phyloP scores from a whole-genome alignment of 2,797 vertebrate genomes.

The Danio choprae region DNA sequence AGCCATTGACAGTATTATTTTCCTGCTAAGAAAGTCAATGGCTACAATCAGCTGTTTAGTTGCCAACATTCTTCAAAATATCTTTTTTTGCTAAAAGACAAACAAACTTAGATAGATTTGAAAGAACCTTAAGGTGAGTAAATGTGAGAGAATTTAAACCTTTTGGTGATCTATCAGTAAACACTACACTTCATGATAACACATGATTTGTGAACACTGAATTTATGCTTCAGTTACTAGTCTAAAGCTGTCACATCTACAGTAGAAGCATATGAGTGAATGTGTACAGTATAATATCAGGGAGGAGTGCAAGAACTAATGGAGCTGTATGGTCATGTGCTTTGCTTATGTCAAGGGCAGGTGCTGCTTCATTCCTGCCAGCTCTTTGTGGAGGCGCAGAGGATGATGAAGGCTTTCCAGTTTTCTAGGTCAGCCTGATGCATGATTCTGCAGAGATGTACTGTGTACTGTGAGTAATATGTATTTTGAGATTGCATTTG shows the following conservation, averaged over 20 bases:
- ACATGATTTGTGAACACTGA: neutral
- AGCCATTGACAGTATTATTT: too few species aligned
- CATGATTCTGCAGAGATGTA: slow-evolving; percentile 28
- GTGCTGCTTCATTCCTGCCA: slow-evolving; percentile 36
- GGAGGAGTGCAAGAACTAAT: neutral
- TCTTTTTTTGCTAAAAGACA: too few species aligned
- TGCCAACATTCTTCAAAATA: too few species aligned
- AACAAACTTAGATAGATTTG: too few species aligned
- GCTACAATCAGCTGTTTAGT: too few species aligned
- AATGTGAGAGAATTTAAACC: too few species aligned
- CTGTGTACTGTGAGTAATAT: slow-evolving; percentile 3
- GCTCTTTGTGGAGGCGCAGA: slow-evolving; percentile 33
- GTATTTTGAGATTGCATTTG: neutral
- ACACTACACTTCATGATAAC: neutral
- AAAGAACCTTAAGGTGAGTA: too few species aligned
- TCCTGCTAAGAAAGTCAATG: too few species aligned
- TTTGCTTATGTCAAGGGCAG: slow-evolving; percentile 3
- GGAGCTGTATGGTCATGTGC: neutral
- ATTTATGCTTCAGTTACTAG: neutral
- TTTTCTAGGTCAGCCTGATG: slow-evolving; percentile 63
- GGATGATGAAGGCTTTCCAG: slow-evolving; percentile 26
- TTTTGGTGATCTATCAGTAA: too few species aligned
- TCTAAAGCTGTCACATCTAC: neutral
- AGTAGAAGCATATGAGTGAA: neutral
- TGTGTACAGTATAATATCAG: neutral